Percentiles rank a stretch among this genome's conserved stretches.
Conservation (phyloP, 2,113 vertebrate species). For the Circaetus gallicus region DNA sequence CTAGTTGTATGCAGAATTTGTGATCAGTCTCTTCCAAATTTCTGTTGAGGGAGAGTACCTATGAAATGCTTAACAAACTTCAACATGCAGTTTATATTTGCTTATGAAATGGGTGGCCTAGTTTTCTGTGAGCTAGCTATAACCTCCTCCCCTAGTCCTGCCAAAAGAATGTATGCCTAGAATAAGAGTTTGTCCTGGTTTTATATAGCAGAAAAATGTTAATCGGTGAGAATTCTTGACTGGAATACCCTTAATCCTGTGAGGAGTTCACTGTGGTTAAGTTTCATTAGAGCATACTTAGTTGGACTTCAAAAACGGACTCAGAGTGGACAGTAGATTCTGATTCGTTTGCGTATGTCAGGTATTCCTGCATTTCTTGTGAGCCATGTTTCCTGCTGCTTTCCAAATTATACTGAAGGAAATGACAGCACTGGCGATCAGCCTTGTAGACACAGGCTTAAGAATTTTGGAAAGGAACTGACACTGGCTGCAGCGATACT, state of each 20-base stretch:
- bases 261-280: background rate
- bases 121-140: slow-evolving; percentile 23
- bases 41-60: background rate
- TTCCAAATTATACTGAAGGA: background rate
- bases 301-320: background rate
- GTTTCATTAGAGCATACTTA: background rate
- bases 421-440: background rate
- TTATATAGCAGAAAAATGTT: background rate
- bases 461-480: background rate
- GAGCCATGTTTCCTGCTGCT: background rate
- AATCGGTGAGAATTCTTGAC: background rate
- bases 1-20: background rate
- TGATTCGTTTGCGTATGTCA: background rate
- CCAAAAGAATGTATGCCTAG: background rate
- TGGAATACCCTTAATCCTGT: background rate
- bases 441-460: background rate
- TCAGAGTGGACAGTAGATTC: background rate
- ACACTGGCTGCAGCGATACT: background rate
- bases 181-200: background rate
- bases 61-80: background rate
- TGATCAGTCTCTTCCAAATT: background rate
- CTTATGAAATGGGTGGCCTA: slow-evolving; percentile 17
- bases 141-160: background rate
- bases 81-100: background rate
- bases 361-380: background rate